These are phyloP conservation scores for Seriola quinqueradiata DNA, from an alignment of 2,113 vertebrate species.

Conservation along the genomic window DNA sequence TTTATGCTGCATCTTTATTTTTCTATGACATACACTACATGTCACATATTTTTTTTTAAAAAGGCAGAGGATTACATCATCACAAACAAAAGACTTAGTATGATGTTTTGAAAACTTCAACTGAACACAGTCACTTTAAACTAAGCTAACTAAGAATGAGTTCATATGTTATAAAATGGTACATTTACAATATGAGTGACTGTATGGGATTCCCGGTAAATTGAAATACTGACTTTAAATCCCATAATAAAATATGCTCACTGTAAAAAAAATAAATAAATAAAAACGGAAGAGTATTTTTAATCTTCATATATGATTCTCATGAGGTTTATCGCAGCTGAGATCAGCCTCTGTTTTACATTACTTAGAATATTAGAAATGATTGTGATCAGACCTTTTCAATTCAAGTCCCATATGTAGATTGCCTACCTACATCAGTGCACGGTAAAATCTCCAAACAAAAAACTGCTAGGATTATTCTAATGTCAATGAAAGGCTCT, in stretches of 20 bases:
- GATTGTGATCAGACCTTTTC: constrained; percentile 68
- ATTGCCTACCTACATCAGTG: constrained; percentile 61
- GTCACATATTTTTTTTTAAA: not conserved
- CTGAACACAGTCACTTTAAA: not conserved
- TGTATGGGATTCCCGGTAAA: constrained; percentile 17
- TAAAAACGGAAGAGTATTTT: constrained; percentile 19
- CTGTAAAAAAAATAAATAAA: not conserved
- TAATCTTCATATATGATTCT: constrained; percentile 58
- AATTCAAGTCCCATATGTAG: constrained; percentile 62
- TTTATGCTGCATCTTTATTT: not conserved
- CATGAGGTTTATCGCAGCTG: constrained; percentile 45
- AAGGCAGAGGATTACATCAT: not conserved
- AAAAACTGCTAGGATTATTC: constrained; percentile 72
- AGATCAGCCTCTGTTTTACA: constrained; percentile 54
- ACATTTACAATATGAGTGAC: not conserved
- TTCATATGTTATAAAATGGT: not conserved
- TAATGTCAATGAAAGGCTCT: constrained; percentile 73
- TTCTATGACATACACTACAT: not conserved
- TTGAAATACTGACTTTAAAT: constrained; percentile 17
- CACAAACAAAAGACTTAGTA: not conserved
- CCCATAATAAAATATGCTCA: constrained; percentile 35
- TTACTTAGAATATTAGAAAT: constrained; percentile 78
- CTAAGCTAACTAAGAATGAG: constrained; percentile 3
- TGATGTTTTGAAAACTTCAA: not conserved
- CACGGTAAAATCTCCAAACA: constrained; percentile 59